Conservation (phyloP, 2,113 vertebrate species). For the Thamnaconus septentrionalis region DNA sequence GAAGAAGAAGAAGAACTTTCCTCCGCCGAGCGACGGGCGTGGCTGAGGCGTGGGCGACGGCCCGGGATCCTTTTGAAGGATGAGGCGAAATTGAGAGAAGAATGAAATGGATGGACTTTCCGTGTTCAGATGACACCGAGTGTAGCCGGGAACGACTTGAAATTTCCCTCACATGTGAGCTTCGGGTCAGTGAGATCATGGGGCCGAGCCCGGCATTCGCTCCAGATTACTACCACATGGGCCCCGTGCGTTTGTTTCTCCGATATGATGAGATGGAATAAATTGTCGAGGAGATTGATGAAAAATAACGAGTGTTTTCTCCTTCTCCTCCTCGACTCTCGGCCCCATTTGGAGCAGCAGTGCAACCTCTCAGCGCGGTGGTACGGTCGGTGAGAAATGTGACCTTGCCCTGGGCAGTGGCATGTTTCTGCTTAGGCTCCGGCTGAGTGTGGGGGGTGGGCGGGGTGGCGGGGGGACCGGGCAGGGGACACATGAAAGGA, state of each 20-base stretch:
- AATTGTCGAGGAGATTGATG: conserved; percentile 69
- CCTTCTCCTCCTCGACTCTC: neutral
- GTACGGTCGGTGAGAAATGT: conserved; percentile 68
- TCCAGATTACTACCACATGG: conserved; percentile 67
- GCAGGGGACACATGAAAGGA: conserved; percentile 75
- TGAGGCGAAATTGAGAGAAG: conserved; percentile 1
- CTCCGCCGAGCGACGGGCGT: neutral
- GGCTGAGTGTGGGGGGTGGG: conserved; percentile 35
- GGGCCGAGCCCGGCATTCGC: conserved; percentile 36
- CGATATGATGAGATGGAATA: conserved; percentile 64
- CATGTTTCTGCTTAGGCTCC: conserved; percentile 79
- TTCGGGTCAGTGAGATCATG: conserved; percentile 60
- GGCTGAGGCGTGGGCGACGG: conserved; percentile 37
- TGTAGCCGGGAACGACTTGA: conserved; percentile 52
- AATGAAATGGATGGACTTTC: conserved; percentile 29
- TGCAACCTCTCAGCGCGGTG: conserved; percentile 66
- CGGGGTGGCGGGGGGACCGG: conserved; percentile 44
- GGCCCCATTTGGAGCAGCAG: conserved; percentile 60
- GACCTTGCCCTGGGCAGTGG: conserved; percentile 75
- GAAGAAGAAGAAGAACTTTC: too few species aligned
- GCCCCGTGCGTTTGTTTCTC: conserved; percentile 31
- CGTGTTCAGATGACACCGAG: conserved; percentile 41
- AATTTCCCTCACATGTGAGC: conserved; percentile 49
- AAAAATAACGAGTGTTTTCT: conserved; percentile 57
- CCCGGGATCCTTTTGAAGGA: conserved; percentile 56